Conservation (phyloP, 2,113 vertebrate species). For the Panurus biarmicus region DNA sequence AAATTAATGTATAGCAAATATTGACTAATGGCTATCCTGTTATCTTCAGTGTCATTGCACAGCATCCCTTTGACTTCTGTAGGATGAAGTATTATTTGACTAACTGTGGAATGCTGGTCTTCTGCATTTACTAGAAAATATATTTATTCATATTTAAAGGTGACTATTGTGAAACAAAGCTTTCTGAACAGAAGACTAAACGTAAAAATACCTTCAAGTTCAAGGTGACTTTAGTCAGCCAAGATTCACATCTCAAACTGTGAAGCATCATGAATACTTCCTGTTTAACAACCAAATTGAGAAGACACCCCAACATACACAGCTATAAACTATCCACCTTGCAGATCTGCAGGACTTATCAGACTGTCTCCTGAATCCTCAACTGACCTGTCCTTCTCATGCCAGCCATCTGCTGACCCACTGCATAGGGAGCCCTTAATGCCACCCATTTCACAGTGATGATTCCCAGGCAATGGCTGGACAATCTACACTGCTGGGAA, state of each 20-base stretch:
- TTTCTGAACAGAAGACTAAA: not conserved
- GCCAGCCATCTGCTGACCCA: not conserved
- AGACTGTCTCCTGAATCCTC: not conserved
- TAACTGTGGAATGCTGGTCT: not conserved
- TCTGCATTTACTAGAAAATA: not conserved
- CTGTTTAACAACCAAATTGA: not conserved
- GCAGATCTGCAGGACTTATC: not conserved
- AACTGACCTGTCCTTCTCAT: not conserved
- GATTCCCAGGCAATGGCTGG: not conserved
- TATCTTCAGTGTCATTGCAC: not conserved
- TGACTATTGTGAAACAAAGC: not conserved
- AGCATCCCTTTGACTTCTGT: not conserved
- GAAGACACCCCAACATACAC: not conserved
- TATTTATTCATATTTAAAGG: not conserved
- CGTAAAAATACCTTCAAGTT: not conserved
- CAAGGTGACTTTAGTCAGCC: not conserved
- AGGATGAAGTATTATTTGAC: not conserved
- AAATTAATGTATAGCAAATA: not conserved
- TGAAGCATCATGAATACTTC: not conserved
- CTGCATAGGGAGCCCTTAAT: not conserved
- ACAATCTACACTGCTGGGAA: not conserved
- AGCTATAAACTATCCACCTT: not conserved
- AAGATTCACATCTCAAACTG: not conserved
- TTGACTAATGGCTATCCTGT: not conserved
- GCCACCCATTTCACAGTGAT: not conserved